Base-by-base conservation (phyloP, 2,113 vertebrate species). In the Empidonax traillii region DNA sequence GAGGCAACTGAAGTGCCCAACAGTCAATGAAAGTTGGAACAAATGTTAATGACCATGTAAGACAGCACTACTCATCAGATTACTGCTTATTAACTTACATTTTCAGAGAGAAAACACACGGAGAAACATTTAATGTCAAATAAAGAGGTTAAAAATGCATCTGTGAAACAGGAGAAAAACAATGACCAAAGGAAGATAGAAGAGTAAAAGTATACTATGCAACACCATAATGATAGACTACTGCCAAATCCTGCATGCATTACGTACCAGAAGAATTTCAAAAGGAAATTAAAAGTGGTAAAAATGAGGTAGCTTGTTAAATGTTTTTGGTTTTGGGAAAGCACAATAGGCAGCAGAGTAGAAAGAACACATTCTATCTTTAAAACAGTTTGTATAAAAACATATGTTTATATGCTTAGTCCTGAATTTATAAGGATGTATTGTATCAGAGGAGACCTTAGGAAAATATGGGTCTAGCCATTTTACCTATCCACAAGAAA, bases 151-250 rank as follows among this genome's bases (percentile, higher is more conserved):
- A 43, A 12, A 52, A 69, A 6, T 18, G 12, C 19, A 69, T 13
- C 35, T 44, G n/a, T 56, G 33, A 49, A 74, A 61, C 30, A 51
- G 59, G 13, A 74, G 28, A 66, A 95, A 82, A 86, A 63, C 19
- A 39, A 65, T 8, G 39, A 84, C 58, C 12, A 41, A 69, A 74
- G 61, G 25, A 80, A 62, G 31, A 85, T 3, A 3, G 12, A 7
- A 85, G 25, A 87, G 23, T 23, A 56, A 47, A 62, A 85, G 39
- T 28, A 71, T 82, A 63, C 66, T 66, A 41, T 3, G 7, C 47
- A 66, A 49, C 11, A 58, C 7, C 5, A 46, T 44, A 87, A 19
- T 0, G 0, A 68, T 1, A 82, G 24, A 16, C 10, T 14, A 17
- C 75, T 27, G 6, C 22, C 43, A 62, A 82, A 78, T 41, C 43